Base-by-base conservation (phyloP, 2,797 vertebrate species). In the Chloroceryle inda region DNA sequence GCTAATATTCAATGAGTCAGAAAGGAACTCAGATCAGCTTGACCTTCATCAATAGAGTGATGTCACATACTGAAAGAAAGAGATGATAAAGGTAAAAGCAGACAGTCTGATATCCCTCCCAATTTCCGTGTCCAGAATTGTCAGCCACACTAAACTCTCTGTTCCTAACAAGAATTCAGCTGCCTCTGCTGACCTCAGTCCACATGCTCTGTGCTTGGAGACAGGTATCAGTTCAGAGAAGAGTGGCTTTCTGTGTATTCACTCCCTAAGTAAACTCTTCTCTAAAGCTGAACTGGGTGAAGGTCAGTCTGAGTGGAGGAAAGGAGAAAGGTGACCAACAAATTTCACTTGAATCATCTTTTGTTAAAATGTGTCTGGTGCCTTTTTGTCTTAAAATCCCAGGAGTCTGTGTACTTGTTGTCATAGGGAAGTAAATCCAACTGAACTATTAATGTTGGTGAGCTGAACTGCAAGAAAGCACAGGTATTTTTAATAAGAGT, bases 1-100 rank as follows among this genome's bases (percentile, higher is more conserved):
- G 9, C 94, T 68, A 74, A 59, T 78, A 78, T 78, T 80, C 88
- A 94, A 72, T 91, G 96, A 94, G 64, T 91, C 94, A 95, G 84
- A 96, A 96, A 27, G 55, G 68, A 94, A 85, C 64, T 73, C 37
- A 82, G 88, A 83, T 83, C 86, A 90, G 1, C 77, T 45, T 80
- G 94, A 94, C 87, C 93, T 96, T 95, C 88, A 88, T 89, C 94
- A 62, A 72, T 55, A 84, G 67, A 17, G 71, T 94, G 91, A 96
- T 94, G 89, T 94, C 92, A 80, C 62, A 20, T 40, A 38, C 45
- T 55, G 68, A 40, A 75, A 78, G 84, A 47, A 38, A 74, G n/a
- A 11, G 27, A 24, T 6, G 47, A 53, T 61, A 50, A 72, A 90
- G 82, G 75, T 66, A 47, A 35, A 72, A 75, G 40, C 49, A 61